Base-by-base conservation (phyloP, 2,888 invertebrate genomes). In the Microctonus hyperodae region DNA sequence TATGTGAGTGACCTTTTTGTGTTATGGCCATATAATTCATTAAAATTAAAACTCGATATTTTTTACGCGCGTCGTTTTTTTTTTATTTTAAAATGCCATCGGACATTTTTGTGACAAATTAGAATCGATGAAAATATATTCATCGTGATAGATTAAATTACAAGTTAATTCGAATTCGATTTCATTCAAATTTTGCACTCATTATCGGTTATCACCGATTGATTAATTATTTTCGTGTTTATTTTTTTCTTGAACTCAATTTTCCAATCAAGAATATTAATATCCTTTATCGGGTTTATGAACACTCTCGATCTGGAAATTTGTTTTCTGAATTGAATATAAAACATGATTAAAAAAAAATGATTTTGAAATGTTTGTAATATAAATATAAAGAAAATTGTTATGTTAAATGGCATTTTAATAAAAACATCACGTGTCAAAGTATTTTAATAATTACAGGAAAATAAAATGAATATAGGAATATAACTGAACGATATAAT, bases 351-450 rank as follows among this genome's bases (percentile, higher is more conserved):
- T 66, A 74, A 71, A 72, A 69, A 72, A 66, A 70, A n/a, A n/a
- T n/a, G n/a, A n/a, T n/a, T n/a, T n/a, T n/a, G n/a, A n/a, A n/a
- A n/a, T n/a, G n/a, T n/a, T n/a, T n/a, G n/a, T n/a, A n/a, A n/a
- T n/a, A n/a, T n/a, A n/a, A n/a, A n/a, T n/a, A n/a, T n/a, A 69
- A 68, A 25, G 51, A 65, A 33, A 69, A 57, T 63, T 0, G 16
- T 44, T 5, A 56, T 68, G 70, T 70, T 65, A 25, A 70, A 73
- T 73, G 74, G 72, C 72, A 70, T 74, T 72, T 74, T 70, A 70
- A 72, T 68, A 62, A 66, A 69, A 55, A 69, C 69, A 62, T 63
- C 71, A 62, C 50, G 50, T 68, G 68, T 68, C 65, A 63, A 72
- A 48, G 35, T 35, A 59, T 71, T 70, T 70, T 69, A 56, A 22